Percentiles rank a stretch among this genome's conserved stretches.
Conservation (phyloP, 2,797 vertebrate genomes). For the Anisognathus igniventris region DNA sequence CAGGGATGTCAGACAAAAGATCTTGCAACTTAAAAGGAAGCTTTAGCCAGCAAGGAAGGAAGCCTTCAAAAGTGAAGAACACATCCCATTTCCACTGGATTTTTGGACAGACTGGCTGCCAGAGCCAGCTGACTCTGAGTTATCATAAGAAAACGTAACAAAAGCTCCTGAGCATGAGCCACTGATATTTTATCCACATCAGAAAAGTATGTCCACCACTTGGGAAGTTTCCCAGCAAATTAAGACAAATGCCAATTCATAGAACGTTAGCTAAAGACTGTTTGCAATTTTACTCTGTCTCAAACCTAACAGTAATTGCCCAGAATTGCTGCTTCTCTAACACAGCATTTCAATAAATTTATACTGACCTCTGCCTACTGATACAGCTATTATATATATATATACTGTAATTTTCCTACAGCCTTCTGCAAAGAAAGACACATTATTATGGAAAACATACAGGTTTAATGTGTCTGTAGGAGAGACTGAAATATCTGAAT, state of each 20-base stretch:
- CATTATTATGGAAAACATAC: not conserved
- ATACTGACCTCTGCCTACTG: not conserved
- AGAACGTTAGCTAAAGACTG: not conserved
- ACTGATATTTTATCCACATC: not conserved
- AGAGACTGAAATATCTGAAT: not conserved
- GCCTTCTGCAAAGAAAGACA: not conserved
- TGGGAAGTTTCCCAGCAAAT: not conserved
- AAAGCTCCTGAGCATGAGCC: not conserved
- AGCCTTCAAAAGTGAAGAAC: not conserved
- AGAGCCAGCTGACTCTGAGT: not conserved
- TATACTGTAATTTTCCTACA: not conserved
- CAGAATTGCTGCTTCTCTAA: not conserved
- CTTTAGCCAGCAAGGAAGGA: constrained; percentile 19
- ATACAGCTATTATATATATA: not conserved
- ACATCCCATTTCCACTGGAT: not conserved
- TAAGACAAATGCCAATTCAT: not conserved
- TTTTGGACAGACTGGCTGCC: not conserved
- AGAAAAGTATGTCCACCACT: not conserved
- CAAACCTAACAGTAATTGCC: not conserved
- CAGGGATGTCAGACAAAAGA: constrained; percentile 29
- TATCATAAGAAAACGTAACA: not conserved
- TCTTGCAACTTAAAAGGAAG: constrained; percentile 30
- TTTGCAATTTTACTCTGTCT: not conserved
- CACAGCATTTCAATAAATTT: not conserved
- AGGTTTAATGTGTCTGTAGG: not conserved